phyloP scores from a whole-genome alignment of 2,888 invertebrate genomes.

The Eretmocerus hayati region DNA sequence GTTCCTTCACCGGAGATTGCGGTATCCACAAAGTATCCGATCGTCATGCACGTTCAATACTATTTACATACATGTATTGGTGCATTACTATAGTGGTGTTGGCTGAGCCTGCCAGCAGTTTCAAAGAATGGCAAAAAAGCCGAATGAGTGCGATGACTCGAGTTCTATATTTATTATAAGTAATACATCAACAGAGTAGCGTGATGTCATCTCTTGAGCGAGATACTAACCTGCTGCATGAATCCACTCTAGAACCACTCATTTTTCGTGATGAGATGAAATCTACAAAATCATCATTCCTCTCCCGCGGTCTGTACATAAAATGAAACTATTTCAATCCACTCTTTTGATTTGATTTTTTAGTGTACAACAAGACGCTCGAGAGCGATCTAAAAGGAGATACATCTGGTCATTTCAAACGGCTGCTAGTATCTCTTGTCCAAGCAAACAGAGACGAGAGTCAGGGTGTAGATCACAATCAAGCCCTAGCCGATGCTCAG shows the following conservation, averaged over 20 bases:
- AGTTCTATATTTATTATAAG: constrained; percentile 30
- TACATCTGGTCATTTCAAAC: constrained; percentile 92
- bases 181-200: constrained; percentile 19
- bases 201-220: constrained; percentile 35
- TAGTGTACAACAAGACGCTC: constrained; percentile 73
- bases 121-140: constrained; percentile 1
- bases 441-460: constrained; percentile 89
- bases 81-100: background rate
- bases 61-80: background rate
- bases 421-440: constrained; percentile 79
- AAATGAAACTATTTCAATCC: no score
- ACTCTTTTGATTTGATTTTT: background rate
- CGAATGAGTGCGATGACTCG: constrained; percentile 35
- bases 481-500: constrained; percentile 77
- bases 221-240: no score
- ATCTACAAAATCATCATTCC: no score
- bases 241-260: constrained; percentile 25
- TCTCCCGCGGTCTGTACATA: no score
- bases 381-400: constrained; percentile 86
- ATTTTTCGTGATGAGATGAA: background rate
- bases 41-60: background rate
- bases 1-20: constrained; percentile 2
- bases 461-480: constrained; percentile 72
- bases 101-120: background rate
- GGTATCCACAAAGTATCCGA: background rate